Base-by-base conservation (phyloP, 2,113 vertebrate genomes). In the Mirounga angustirostris region DNA sequence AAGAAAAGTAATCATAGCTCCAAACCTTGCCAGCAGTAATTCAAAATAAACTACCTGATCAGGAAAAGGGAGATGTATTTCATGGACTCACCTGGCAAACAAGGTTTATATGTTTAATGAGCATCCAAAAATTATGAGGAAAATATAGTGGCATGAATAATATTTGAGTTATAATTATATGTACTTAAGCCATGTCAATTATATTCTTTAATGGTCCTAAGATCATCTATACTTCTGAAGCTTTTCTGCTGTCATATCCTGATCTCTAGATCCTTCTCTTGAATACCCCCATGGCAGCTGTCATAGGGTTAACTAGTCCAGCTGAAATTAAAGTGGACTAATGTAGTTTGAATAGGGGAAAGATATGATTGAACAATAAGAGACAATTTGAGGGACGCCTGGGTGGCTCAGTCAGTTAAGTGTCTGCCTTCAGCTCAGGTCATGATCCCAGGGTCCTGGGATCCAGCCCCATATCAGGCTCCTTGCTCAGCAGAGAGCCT, bases 161-260 rank as follows among this genome's bases (percentile, higher is more conserved):
- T 36, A 92, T 83, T 87, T 96, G 58, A 65, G 28, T 90, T 82
- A n/a, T 59, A 61, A 69, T 84, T 73, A 19, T 73, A 90, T 43
- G 15, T 93, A 59, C 14, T 22, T 54, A 56, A 73, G 33, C 18
- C 6, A 46, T 30, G 40, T 93, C 61, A 63, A 13, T 58, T 81
- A 30, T 46, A 71, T 43, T 71, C 28, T 65, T 79, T 89, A 67
- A 36, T 33, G 40, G 10, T 80, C 59, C 50, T 73, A 71, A 87
- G 36, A 88, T 54, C 24, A 36, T 54, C 50, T 22, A 67, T 10
- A 28, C 13, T 30, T 85, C 63, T 36, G n/a, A 81, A 91, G 43
- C 15, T 91, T 65, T 94, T 18, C 69, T 82, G 24, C 36, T 11
- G 10, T 58, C 10, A 54, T 56, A 69, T 71, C 26, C 54, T 82